A percentile compares a stretch with the other conserved stretches of the same genome.
Evolutionary conservation across 2,113 vertebrate genomes (phyloP).

Genomic region (Marcusenius ussheri): DNA sequence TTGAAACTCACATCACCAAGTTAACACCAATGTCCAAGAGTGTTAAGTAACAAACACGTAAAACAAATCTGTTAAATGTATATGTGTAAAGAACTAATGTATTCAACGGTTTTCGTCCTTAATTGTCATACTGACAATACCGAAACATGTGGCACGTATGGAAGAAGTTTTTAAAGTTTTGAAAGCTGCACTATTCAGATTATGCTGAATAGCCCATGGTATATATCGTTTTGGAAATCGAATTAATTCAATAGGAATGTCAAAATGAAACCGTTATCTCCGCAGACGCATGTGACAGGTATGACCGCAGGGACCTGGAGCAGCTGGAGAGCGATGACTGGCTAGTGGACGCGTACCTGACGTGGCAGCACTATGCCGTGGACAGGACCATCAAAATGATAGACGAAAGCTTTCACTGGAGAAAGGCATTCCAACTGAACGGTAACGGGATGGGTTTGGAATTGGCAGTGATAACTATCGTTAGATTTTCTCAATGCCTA

Average conservation of each 20-base stretch:
- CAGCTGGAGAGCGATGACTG: slow-evolving; percentile 74
- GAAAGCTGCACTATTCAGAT: background rate
- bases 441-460: slow-evolving; percentile 59
- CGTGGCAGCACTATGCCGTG: slow-evolving; percentile 70
- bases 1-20: background rate
- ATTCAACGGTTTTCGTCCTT: background rate
- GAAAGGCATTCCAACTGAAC: slow-evolving; percentile 79
- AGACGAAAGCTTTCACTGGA: slow-evolving; percentile 91
- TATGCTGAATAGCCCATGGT: background rate
- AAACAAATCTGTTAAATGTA: background rate
- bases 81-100: background rate
- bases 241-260: background rate
- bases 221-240: background rate
- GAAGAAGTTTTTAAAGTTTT: background rate
- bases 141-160: background rate
- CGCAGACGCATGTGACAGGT: slow-evolving; percentile 77
- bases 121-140: background rate
- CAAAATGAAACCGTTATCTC: background rate
- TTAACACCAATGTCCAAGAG: background rate
- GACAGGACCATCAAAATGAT: slow-evolving; percentile 92
- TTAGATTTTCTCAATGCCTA: background rate
- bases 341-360: slow-evolving; percentile 74
- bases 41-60: background rate
- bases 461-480: background rate
- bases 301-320: slow-evolving; percentile 85